A percentile compares a stretch with the other conserved stretches of the same genome.
Evolutionary conservation across 2,113 vertebrate genomes (phyloP).

Genomic region (Istiophorus platypterus): DNA sequence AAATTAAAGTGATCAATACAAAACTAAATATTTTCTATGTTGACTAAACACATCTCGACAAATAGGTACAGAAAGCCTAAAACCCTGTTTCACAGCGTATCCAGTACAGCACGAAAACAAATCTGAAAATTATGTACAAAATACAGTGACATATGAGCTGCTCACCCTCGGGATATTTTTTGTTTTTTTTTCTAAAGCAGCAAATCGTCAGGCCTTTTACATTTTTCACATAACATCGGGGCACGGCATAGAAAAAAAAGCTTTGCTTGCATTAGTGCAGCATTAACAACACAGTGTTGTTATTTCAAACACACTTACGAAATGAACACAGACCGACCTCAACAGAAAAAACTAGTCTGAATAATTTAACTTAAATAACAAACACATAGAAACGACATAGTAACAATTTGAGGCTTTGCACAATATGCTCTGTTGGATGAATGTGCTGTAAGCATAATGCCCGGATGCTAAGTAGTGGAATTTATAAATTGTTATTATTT

Average conservation of each 20-base stretch:
- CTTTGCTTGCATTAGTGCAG: slow-evolving; percentile 80
- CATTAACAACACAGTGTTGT: slow-evolving; percentile 76
- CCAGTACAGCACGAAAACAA: slow-evolving; percentile 91
- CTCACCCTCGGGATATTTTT: slow-evolving; percentile 63
- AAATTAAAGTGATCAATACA: slow-evolving; percentile 99
- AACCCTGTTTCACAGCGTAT: slow-evolving; percentile 94
- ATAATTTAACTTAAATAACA: slow-evolving; percentile 89
- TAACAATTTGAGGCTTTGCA: slow-evolving; percentile 63
- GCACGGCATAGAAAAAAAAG: slow-evolving; percentile 76
- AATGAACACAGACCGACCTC: slow-evolving; percentile 81
- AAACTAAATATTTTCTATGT: slow-evolving; percentile 97
- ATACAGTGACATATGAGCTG: slow-evolving; percentile 79
- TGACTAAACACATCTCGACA: slow-evolving; percentile 92
- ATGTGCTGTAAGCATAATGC: slow-evolving; percentile 35
- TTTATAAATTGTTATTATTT: slow-evolving; percentile 50
- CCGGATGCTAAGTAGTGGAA: slow-evolving; percentile 19
- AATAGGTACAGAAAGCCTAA: slow-evolving; percentile 88
- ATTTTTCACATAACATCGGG: slow-evolving; percentile 77
- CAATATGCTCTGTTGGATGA: slow-evolving; percentile 48
- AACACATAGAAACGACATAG: slow-evolving; percentile 80
- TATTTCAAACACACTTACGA: slow-evolving; percentile 78
- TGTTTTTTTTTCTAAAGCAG: slow-evolving; percentile 75
- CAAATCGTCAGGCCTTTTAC: slow-evolving; percentile 72
- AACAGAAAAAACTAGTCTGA: slow-evolving; percentile 72
- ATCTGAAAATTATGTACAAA: slow-evolving; percentile 90